phyloP scores from a whole-genome alignment of 2,888 invertebrate genomes.

The Xestia sexstrigata region DNA sequence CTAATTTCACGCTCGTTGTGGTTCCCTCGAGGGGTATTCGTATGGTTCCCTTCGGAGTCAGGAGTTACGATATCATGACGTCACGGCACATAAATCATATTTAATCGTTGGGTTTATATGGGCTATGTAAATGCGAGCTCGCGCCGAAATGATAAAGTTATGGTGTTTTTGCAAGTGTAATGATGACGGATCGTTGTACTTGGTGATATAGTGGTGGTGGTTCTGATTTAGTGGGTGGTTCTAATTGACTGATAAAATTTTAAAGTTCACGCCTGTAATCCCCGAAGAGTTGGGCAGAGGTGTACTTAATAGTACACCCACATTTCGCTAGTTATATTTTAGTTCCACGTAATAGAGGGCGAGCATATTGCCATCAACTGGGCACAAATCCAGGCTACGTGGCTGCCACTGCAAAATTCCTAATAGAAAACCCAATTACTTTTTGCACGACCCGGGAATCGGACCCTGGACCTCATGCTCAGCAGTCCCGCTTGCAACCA shows the following conservation, averaged over 20 bases:
- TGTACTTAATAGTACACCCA: too few species aligned
- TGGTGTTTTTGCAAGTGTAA: constrained; percentile 63
- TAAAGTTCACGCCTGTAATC: background rate
- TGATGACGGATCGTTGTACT: constrained; percentile 56
- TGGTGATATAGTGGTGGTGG: constrained; percentile 19
- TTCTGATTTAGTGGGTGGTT: constrained; percentile 17
- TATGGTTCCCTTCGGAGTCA: constrained; percentile 71
- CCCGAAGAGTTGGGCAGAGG: too few species aligned
- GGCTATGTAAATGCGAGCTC: constrained; percentile 74
- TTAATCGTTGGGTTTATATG: constrained; percentile 80
- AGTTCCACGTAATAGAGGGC: too few species aligned
- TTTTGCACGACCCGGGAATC: too few species aligned
- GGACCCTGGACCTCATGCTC: too few species aligned
- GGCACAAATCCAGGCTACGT: too few species aligned
- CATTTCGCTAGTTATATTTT: too few species aligned
- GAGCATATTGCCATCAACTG: too few species aligned
- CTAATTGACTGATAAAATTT: constrained; percentile 11
- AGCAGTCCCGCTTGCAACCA: too few species aligned
- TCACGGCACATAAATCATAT: constrained; percentile 86
- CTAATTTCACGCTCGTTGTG: constrained; percentile 87
- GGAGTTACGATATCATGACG: constrained; percentile 76
- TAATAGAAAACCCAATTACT: too few species aligned
- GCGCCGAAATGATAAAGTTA: constrained; percentile 62
- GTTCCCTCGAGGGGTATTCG: constrained; percentile 79
- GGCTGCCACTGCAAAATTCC: too few species aligned